These are phyloP conservation scores for Seladonia tumulorum DNA, from an alignment of 2,888 invertebrate species.

Conservation along the genomic window DNA sequence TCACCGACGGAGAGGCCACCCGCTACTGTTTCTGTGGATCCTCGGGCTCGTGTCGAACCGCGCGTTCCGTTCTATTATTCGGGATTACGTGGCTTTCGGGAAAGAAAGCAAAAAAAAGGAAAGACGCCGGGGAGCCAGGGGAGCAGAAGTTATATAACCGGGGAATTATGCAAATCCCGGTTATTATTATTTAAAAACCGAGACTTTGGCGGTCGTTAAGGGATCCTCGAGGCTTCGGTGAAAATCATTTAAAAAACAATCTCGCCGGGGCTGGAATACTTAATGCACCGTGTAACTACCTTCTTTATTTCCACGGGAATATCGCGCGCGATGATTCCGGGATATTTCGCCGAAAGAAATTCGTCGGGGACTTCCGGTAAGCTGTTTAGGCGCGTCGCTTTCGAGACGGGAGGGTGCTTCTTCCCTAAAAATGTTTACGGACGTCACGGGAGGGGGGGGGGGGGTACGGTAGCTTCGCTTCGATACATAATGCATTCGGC, in stretches of 20 bases:
- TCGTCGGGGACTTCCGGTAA: background rate
- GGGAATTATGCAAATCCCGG: constrained; percentile 10
- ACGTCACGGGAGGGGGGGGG: too few species aligned
- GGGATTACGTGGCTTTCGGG: constrained; percentile 19
- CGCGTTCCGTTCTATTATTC: constrained; percentile 19
- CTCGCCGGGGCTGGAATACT: background rate
- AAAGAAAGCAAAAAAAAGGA: background rate
- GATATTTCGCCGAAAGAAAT: background rate
- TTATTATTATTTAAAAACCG: background rate
- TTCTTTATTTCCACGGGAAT: background rate
- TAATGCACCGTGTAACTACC: background rate
- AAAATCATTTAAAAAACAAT: constrained; percentile 8
- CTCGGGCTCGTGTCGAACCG: constrained; percentile 16
- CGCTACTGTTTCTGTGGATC: constrained; percentile 35
- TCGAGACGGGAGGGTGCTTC: background rate
- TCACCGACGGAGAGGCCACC: constrained; percentile 48
- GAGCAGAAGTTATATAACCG: background rate
- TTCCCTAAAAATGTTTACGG: constrained; percentile 36
- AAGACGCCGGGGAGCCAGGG: background rate
- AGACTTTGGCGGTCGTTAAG: constrained; percentile 5
- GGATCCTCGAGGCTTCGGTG: background rate
- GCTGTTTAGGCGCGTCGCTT: background rate
- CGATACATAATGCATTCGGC: constrained; percentile 51
- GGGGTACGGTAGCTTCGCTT: background rate
- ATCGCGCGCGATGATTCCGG: background rate